phyloP scores from a whole-genome alignment of 2,113 vertebrate species.

The Ammodytes marinus region DNA sequence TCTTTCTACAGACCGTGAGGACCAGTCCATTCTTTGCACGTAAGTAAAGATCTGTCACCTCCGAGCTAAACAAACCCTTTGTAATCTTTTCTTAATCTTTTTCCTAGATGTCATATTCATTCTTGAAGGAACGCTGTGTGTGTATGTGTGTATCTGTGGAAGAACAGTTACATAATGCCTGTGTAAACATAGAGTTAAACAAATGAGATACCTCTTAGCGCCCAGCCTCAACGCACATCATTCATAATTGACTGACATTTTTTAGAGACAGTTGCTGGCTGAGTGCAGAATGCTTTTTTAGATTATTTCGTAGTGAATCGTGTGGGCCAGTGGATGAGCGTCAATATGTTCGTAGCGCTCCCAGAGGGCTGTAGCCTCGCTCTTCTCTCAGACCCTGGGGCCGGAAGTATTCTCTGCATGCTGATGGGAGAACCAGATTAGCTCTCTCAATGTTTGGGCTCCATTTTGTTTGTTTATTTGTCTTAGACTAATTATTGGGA shows the following conservation, averaged over 20 bases:
- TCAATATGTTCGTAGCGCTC: conserved; percentile 24
- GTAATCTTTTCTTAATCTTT: conserved; percentile 15
- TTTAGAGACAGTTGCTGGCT: neutral
- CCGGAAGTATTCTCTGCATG: conserved; percentile 74
- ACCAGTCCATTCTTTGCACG: conserved; percentile 99
- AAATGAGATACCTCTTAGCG: conserved; percentile 12
- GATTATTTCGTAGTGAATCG: conserved; percentile 2
- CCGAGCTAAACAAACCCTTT: conserved; percentile 12
- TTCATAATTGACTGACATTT: neutral
- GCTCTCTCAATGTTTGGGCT: conserved; percentile 63
- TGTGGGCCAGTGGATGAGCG: conserved; percentile 18
- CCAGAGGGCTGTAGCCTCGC: conserved; percentile 43
- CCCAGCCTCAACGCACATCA: conserved; percentile 2
- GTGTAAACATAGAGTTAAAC: conserved; percentile 53
- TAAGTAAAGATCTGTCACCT: conserved; percentile 84
- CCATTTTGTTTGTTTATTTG: conserved; percentile 71
- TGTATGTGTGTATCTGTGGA: conserved; percentile 13
- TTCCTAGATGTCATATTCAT: conserved; percentile 21
- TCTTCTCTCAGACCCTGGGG: conserved; percentile 51
- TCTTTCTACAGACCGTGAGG: conserved; percentile 92
- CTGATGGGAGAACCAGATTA: conserved; percentile 76
- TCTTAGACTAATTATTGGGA: conserved; percentile 54
- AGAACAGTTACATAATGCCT: conserved; percentile 59
- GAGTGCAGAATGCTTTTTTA: neutral
- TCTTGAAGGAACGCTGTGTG: neutral